Percentiles rank a stretch among this genome's conserved stretches.
Conservation (phyloP, 2,797 vertebrate genomes). For the Otolemur crassicaudatus region DNA sequence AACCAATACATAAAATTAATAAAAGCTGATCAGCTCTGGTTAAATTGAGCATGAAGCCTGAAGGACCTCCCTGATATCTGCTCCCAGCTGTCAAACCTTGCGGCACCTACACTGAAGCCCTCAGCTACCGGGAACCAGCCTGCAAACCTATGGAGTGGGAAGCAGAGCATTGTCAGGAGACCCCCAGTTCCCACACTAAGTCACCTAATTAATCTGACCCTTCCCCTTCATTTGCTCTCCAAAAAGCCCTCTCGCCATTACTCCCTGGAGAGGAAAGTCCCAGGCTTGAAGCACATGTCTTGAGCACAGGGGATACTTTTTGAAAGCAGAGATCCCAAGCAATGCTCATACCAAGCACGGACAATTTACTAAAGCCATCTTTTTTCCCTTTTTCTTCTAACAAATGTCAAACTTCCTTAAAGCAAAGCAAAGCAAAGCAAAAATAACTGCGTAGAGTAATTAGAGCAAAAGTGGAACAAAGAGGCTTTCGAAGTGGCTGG, state of each 20-base stretch:
- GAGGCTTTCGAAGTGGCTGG: slow-evolving; percentile 20
- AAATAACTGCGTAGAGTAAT: not conserved
- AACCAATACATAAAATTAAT: slow-evolving; percentile 3
- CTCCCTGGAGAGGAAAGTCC: not conserved
- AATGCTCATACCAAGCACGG: not conserved
- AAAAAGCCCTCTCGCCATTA: slow-evolving; percentile 11
- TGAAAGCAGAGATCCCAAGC: slow-evolving; percentile 20
- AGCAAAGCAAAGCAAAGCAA: slow-evolving; percentile 49
- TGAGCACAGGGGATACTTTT: not conserved
- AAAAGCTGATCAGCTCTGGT: not conserved
- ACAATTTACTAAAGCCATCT: not conserved
- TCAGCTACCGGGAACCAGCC: not conserved
- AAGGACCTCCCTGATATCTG: not conserved
- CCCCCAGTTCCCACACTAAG: not conserved
- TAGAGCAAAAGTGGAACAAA: slow-evolving; percentile 26
- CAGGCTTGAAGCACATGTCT: not conserved
- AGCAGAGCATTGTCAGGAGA: not conserved
- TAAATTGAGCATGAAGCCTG: not conserved
- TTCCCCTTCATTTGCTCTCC: not conserved
- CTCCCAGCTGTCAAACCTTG: not conserved
- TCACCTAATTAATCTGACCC: not conserved
- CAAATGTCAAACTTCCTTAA: slow-evolving; percentile 44
- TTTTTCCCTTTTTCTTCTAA: not conserved
- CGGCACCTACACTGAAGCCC: not conserved
- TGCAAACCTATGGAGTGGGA: not conserved